A percentile compares a stretch with the other conserved stretches of the same genome.
phyloP scores from a whole-genome alignment of 2,113 vertebrate species.

The Taxidea taxus region DNA sequence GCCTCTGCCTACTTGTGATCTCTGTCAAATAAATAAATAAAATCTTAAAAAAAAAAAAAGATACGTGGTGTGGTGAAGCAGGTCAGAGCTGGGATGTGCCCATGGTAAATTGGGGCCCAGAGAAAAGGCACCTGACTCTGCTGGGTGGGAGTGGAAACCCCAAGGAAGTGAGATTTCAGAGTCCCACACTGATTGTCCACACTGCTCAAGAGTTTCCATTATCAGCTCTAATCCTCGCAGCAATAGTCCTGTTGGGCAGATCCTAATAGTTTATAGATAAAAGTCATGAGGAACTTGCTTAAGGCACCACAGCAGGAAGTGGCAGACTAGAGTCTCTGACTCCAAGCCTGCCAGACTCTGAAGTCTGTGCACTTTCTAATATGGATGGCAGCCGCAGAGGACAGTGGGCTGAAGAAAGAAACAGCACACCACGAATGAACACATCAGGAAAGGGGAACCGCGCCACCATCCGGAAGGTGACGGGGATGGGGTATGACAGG shows the following conservation, averaged over 20 bases:
- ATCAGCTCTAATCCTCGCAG: neutral
- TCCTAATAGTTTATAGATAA: neutral
- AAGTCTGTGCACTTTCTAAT: neutral
- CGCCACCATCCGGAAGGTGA: neutral
- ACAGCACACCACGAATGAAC: accelerated
- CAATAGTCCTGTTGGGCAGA: neutral
- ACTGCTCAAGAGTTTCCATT: neutral
- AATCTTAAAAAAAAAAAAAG: neutral
- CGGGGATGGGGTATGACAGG: neutral
- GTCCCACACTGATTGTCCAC: neutral
- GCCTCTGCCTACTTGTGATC: no score
- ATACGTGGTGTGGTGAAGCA: accelerated
- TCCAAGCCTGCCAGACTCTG: neutral
- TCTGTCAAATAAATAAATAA: no score
- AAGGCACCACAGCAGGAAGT: neutral
- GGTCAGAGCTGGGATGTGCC: no score
- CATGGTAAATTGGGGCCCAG: neutral
- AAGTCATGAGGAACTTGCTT: neutral
- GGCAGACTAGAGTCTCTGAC: neutral
- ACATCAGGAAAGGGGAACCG: neutral
- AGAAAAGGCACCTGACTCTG: neutral
- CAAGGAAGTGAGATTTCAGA: neutral
- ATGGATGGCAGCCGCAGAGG: neutral
- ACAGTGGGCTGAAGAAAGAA: neutral
- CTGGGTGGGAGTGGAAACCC: neutral